Conservation (phyloP, 2,113 vertebrate species). For the Pseudorhombus dupliciocellatus region DNA sequence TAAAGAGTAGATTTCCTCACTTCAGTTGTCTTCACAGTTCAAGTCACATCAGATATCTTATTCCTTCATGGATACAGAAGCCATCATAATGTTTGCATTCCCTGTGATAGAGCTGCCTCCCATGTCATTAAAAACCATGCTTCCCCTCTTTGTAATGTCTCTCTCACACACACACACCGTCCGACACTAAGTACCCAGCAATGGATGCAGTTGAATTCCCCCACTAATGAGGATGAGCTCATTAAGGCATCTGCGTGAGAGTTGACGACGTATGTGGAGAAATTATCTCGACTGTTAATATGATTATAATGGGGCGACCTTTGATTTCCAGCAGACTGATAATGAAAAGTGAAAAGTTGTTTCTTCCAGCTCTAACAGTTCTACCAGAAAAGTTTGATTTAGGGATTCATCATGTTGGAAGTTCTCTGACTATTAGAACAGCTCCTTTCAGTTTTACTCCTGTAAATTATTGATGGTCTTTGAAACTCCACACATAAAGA, state of each 20-base stretch:
- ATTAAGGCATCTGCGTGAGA: conserved; percentile 55
- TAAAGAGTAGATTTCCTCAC: too few relatives aligned
- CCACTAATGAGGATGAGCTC: conserved; percentile 67
- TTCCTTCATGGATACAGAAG: conserved; percentile 55
- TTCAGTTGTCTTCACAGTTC: conserved; percentile 18
- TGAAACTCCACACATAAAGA: conserved; percentile 28
- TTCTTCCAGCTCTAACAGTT: conserved; percentile 11
- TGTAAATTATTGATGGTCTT: conserved; percentile 24
- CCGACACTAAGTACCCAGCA: conserved; percentile 11
- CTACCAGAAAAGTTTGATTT: conserved; percentile 4
- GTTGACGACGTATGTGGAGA: conserved; percentile 30
- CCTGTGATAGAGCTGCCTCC: conserved; percentile 58
- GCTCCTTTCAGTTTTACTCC: conserved; percentile 26
- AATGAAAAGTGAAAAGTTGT: conserved; percentile 12
- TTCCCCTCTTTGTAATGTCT: too few relatives aligned
- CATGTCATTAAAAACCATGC: conserved; percentile 16
- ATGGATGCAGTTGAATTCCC: conserved; percentile 52
- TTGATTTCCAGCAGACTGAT: conserved; percentile 54
- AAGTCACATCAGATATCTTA: conserved; percentile 54
- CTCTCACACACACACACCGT: neutral
- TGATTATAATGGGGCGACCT: conserved; percentile 41
- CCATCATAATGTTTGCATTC: conserved; percentile 61
- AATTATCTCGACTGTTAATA: conserved; percentile 52
- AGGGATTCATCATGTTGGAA: conserved; percentile 24
- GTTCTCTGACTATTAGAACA: conserved; percentile 14